Base-by-base conservation (phyloP, 2,888 invertebrate genomes). In the Belgica antarctica region DNA sequence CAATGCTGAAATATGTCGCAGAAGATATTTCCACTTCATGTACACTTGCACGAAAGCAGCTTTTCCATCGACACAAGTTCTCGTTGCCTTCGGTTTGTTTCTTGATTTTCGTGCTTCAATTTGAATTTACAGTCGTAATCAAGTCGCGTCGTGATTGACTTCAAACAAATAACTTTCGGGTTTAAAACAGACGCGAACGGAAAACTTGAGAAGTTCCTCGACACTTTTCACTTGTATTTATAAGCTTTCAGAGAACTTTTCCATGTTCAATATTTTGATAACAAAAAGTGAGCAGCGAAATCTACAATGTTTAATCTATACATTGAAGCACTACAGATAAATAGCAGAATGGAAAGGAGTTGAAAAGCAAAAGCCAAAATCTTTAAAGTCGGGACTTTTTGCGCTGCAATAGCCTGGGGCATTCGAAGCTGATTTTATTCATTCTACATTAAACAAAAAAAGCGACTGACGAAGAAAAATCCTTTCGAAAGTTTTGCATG, bases 401-500 rank as follows among this genome's bases (percentile, higher is more conserved):
- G 8, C 12, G 52, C 17, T 22, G 17, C 52, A 22, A 22, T 3
- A 17, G 7, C 52, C 22, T 22, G 8, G 3, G 52, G 52, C 22
- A 22, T 17, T 12, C 7, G 22, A 52, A 52, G 19, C 52, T 52
- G 22, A 52, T 52, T 52, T 2, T 22, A 52, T 52, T 52, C 52
- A 52, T 52, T 22, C 17, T 3, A 52, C 52, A 22, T 19, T 52
- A 52, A 52, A 52, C 8, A 52, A 52, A 52, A 22, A 52, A 22
- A 61, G 7, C 31, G n/a, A 61, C 15, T 28, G 31, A 31, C 31
- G 28, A 63, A 19, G 28, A 15, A 62, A 62, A 63, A 62, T 36
- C 63, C 63, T 63, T 62, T 52, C 52, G 22, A 52, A 12, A 31
- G 52, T 52, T 52, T 63, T 65, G 52, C 68, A 68, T 68, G 68